Conservation (phyloP, 2,888 invertebrate genomes). For the Aphodius sticticus region DNA sequence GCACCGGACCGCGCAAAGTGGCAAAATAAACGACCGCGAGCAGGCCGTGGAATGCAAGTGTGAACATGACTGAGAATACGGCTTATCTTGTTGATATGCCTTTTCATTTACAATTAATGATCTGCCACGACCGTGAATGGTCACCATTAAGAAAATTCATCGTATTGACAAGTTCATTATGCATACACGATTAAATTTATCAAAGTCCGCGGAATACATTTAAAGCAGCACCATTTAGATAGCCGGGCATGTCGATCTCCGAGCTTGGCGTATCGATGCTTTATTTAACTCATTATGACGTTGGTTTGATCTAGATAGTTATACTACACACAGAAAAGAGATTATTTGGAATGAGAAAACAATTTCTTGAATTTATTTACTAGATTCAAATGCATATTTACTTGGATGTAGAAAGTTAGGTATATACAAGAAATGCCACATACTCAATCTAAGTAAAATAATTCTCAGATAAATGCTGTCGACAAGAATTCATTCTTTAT, state of each 20-base stretch:
- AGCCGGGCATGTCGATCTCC: conserved; percentile 21
- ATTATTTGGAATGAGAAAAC: too few species aligned
- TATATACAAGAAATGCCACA: too few species aligned
- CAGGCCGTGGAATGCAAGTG: conserved; percentile 26
- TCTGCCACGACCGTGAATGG: conserved; percentile 38
- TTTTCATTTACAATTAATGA: conserved; percentile 46
- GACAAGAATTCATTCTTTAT: too few species aligned
- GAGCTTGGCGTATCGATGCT: background rate
- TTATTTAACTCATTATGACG: background rate
- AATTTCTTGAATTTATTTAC: too few species aligned
- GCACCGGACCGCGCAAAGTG: background rate
- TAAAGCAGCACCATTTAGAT: conserved; percentile 30
- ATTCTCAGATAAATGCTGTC: too few species aligned
- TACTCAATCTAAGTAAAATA: too few species aligned
- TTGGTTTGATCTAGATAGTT: too few species aligned
- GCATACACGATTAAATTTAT: conserved; percentile 42
- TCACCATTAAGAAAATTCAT: conserved; percentile 41
- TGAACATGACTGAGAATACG: conserved; percentile 32
- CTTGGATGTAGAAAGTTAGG: too few species aligned
- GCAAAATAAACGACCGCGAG: conserved; percentile 32
- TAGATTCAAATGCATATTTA: too few species aligned
- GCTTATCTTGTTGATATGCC: conserved; percentile 39
- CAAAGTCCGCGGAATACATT: conserved; percentile 37
- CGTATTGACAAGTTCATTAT: conserved; percentile 46
- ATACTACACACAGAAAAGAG: too few species aligned